Evolutionary conservation across 2,797 vertebrate genomes (phyloP).

Genomic region (Sciurus vulgaris): DNA sequence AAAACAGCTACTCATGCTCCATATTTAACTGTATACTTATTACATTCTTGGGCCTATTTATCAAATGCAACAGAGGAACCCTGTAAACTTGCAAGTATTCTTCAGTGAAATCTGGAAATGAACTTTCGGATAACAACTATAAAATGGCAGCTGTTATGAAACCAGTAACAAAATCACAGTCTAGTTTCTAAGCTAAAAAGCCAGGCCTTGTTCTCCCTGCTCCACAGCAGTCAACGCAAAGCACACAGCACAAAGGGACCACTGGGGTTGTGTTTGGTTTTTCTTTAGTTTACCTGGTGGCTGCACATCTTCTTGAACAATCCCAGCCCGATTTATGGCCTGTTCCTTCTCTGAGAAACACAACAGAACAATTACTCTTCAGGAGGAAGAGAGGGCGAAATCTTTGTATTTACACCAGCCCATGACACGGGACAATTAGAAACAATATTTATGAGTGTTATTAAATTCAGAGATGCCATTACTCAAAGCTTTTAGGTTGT

Average conservation of each 20-base stretch:
- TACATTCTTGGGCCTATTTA: constrained; percentile 51
- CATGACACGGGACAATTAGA: not conserved
- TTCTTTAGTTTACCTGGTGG: constrained; percentile 86
- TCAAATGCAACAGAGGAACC: constrained; percentile 23
- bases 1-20: constrained; percentile 52
- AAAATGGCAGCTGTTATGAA: constrained; percentile 25
- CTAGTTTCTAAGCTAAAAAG: not conserved
- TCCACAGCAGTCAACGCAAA: not conserved
- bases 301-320: constrained; percentile 90
- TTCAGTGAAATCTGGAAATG: constrained; percentile 51
- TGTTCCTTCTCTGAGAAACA: constrained; percentile 89
- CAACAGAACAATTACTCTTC: constrained; percentile 67
- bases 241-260: not conserved
- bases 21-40: not conserved
- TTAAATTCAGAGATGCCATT: not conserved
- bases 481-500: constrained; percentile 7
- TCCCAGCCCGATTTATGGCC: constrained; percentile 87
- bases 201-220: not conserved
- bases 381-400: not conserved
- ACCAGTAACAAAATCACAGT: not conserved
- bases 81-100: not conserved
- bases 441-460: not conserved
- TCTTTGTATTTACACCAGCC: not conserved
- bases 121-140: not conserved
- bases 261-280: not conserved